Evolutionary conservation across 2,888 invertebrate genomes (phyloP).

Genomic region (Heliconius cydno): DNA sequence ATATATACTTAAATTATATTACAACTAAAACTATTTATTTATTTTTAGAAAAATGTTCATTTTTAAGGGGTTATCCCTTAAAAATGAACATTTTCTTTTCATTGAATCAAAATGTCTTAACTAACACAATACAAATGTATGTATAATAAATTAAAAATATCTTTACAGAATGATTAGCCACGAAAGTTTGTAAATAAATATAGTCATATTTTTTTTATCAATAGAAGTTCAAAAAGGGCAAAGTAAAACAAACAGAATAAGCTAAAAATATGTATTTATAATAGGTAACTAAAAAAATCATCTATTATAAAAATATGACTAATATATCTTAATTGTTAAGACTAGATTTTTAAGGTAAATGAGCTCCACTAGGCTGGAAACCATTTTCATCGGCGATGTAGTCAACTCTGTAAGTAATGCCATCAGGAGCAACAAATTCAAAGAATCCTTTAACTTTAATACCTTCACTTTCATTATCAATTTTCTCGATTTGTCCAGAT

Average conservation of each 20-base stretch:
- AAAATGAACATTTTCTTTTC: too few species aligned
- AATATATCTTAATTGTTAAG: constrained; percentile 30
- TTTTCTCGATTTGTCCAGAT: constrained; percentile 67
- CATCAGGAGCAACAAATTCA: constrained; percentile 74
- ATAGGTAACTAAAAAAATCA: constrained; percentile 3
- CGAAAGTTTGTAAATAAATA: neutral
- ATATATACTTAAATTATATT: too few species aligned
- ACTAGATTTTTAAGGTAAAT: constrained; percentile 63
- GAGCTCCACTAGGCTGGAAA: constrained; percentile 67
- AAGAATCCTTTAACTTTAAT: constrained; percentile 74
- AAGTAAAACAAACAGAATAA: neutral
- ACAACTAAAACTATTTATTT: too few species aligned
- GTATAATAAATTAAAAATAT: neutral
- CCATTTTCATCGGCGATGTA: constrained; percentile 79
- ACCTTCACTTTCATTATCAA: constrained; percentile 62
- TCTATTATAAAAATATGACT: constrained; percentile 14
- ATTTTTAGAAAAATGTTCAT: too few species aligned
- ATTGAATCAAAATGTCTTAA: too few species aligned
- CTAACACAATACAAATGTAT: too few species aligned
- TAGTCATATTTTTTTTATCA: neutral
- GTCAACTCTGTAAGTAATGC: constrained; percentile 76
- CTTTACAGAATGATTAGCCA: neutral
- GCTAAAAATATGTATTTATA: constrained; percentile 1
- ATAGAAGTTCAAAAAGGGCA: neutral
- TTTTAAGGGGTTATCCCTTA: too few species aligned